Percentiles rank a stretch among this genome's conserved stretches.
Conservation (phyloP, 2,797 vertebrate genomes). For the Phoxinus dragarum region DNA sequence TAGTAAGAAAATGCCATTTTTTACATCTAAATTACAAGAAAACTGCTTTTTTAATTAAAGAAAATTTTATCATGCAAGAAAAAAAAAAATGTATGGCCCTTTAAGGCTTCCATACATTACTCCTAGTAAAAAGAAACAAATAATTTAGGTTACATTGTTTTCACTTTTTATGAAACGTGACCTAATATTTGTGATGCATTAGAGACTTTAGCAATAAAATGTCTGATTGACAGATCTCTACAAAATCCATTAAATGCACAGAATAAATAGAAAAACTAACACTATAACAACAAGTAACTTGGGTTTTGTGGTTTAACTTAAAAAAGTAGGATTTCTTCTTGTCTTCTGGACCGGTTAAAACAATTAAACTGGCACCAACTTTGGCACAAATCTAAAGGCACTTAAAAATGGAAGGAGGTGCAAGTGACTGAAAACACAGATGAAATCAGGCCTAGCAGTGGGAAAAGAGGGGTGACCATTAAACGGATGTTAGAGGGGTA, state of each 20-base stretch:
- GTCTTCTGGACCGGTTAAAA: not conserved
- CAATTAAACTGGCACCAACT: not conserved
- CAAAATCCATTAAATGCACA: not conserved
- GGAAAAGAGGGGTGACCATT: slow-evolving; percentile 6
- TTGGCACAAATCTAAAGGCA: not conserved
- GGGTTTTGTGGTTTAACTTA: not conserved
- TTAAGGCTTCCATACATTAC: not conserved
- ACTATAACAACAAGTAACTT: not conserved
- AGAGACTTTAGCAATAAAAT: not conserved
- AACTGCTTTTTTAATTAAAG: not conserved
- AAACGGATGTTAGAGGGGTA: slow-evolving; percentile 23
- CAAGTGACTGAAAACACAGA: not conserved
- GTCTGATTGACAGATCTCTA: not conserved
- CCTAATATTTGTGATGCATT: not conserved
- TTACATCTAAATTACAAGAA: not conserved
- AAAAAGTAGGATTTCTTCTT: not conserved
- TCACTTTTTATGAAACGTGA: not conserved
- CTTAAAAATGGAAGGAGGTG: not conserved
- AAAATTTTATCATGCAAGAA: not conserved
- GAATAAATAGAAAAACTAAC: not conserved
- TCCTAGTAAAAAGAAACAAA: not conserved
- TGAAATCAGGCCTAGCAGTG: not conserved
- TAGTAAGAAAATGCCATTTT: fast-evolving
- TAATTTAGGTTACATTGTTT: not conserved
- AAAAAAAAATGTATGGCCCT: not conserved